Evolutionary conservation across 2,113 vertebrate genomes (phyloP).

Genomic region (Harpagus bidentatus): DNA sequence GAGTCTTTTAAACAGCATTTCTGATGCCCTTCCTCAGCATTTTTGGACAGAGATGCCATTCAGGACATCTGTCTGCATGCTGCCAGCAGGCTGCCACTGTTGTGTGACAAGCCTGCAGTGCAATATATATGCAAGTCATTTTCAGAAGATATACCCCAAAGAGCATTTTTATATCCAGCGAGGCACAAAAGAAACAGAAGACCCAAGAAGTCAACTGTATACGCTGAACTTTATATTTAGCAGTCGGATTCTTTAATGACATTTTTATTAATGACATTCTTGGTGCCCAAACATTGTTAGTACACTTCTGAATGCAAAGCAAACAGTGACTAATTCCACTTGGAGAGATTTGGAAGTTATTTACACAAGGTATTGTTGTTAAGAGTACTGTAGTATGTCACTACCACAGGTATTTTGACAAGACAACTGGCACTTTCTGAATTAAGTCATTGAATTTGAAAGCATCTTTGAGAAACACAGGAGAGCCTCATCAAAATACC

Average conservation of each 20-base stretch:
- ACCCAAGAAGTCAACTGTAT: not conserved
- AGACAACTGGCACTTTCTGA: not conserved
- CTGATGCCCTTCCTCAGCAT: not conserved
- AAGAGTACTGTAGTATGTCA: not conserved
- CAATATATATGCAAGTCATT: accelerated
- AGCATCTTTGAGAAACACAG: not conserved
- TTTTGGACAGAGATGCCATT: not conserved
- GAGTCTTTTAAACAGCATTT: not conserved
- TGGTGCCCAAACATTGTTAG: not conserved
- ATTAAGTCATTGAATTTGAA: not conserved
- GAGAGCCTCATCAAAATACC: not conserved
- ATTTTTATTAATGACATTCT: not conserved
- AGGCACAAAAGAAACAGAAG: not conserved
- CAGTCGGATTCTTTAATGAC: not conserved
- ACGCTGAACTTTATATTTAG: not conserved
- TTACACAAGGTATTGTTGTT: not conserved
- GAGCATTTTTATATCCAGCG: not conserved
- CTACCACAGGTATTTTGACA: not conserved
- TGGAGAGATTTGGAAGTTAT: not conserved
- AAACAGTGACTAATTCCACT: not conserved
- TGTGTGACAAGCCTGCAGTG: not conserved
- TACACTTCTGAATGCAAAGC: not conserved
- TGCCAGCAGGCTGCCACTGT: not conserved
- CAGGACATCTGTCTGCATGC: not conserved
- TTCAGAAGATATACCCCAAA: not conserved